Evolutionary conservation across 2,888 invertebrate genomes (phyloP).

Genomic region (Macrosiphum euphorbiae): DNA sequence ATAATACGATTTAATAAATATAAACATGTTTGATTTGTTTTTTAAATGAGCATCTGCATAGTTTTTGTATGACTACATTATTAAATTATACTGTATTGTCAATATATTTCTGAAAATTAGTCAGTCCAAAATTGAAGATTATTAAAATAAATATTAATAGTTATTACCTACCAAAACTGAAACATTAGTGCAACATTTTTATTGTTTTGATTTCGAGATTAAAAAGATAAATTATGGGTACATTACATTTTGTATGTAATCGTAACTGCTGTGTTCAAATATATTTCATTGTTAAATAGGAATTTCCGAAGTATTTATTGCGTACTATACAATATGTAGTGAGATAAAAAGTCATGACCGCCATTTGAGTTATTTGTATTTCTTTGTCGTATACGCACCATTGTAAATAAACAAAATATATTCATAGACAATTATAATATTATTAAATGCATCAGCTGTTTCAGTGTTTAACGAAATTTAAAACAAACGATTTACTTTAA

Average conservation of each 20-base stretch:
- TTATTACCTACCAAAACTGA: background rate
- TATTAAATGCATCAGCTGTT: background rate
- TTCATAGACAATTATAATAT: background rate
- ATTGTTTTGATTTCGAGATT: background rate
- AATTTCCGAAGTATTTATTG: background rate
- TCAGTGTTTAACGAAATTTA: background rate
- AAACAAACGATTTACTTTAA: background rate
- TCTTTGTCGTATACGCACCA: background rate
- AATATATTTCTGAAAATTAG: background rate
- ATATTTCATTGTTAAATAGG: conserved; percentile 27
- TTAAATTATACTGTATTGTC: background rate
- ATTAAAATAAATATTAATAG: background rate
- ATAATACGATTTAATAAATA: too few relatives aligned
- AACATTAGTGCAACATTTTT: background rate
- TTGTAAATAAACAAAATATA: background rate
- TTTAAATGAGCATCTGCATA: too few relatives aligned
- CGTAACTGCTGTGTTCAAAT: background rate
- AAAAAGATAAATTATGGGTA: conserved; percentile 4
- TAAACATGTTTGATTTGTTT: too few relatives aligned
- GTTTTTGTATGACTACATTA: too few relatives aligned
- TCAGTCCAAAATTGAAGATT: background rate
- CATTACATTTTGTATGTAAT: background rate
- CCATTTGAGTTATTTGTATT: background rate
- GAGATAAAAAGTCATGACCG: conserved; percentile 17
- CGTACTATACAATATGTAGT: background rate